phyloP scores from a whole-genome alignment of 2,113 vertebrate genomes.

The Nycticorax nycticorax region DNA sequence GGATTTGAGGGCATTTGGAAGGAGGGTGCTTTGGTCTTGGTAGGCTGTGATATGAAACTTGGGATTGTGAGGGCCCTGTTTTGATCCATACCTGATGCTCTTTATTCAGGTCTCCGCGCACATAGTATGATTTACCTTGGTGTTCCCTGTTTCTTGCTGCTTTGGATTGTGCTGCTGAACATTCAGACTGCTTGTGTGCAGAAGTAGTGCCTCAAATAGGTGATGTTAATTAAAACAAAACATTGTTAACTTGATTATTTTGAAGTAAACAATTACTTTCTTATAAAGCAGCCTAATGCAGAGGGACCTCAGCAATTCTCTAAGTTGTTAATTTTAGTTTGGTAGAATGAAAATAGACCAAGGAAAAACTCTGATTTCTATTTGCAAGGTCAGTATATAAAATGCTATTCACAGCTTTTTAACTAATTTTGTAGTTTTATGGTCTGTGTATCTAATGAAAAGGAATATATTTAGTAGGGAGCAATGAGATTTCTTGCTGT shows the following conservation, averaged over 20 bases:
- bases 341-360: background rate
- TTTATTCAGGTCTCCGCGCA: background rate
- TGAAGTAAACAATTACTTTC: background rate
- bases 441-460: conserved; percentile 36
- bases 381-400: conserved; percentile 24
- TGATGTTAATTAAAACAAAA: background rate
- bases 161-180: background rate
- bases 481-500: conserved; percentile 27
- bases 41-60: background rate
- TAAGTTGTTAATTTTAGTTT: background rate
- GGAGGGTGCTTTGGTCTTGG: background rate
- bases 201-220: background rate
- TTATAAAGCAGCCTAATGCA: background rate
- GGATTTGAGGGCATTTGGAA: background rate
- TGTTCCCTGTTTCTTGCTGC: background rate
- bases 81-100: background rate
- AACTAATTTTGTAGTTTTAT: conserved; percentile 36
- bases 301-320: background rate
- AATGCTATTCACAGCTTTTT: conserved; percentile 26
- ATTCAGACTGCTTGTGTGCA: background rate
- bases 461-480: conserved; percentile 22
- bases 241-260: background rate
- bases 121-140: background rate
- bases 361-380: background rate
- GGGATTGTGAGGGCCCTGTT: background rate